Conservation (phyloP, 2,888 invertebrate species). For the Acronicta psi region DNA sequence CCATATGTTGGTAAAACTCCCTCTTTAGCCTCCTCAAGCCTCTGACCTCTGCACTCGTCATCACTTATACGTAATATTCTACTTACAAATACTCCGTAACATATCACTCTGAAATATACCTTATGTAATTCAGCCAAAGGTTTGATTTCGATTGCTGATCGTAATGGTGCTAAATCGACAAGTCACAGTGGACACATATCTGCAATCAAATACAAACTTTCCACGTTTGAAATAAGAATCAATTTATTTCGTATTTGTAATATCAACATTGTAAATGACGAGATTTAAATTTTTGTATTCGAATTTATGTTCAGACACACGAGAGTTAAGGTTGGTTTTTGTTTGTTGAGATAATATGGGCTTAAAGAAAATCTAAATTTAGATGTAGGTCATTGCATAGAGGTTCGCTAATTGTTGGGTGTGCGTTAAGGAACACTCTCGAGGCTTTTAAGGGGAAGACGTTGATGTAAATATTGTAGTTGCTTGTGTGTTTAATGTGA, state of each 20-base stretch:
- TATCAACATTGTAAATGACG: conserved; percentile 27
- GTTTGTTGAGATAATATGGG: conserved; percentile 9
- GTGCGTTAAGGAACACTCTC: conserved; percentile 68
- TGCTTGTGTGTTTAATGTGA: conserved; percentile 44
- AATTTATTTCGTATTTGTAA: conserved; percentile 37
- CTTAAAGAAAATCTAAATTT: conserved; percentile 65
- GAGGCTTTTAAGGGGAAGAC: conserved; percentile 61
- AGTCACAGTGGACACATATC: conserved; percentile 32
- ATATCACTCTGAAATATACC: conserved; percentile 22
- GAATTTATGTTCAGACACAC: conserved; percentile 14
- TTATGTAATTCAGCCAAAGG: conserved; percentile 4
- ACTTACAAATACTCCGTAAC: conserved; percentile 50
- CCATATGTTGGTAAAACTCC: conserved; percentile 52
- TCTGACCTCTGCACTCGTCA: conserved; percentile 62
- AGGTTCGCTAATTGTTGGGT: conserved; percentile 68
- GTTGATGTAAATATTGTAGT: conserved; percentile 55
- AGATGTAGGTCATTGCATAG: conserved; percentile 71
- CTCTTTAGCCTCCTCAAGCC: conserved; percentile 41
- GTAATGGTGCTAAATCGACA: conserved; percentile 52
- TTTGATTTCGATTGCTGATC: conserved; percentile 14
- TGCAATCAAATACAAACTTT: conserved; percentile 49
- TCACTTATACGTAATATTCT: conserved; percentile 61
- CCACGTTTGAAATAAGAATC: conserved; percentile 42
- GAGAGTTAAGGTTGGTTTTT: conserved; percentile 14
- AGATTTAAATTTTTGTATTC: conserved; percentile 26